phyloP scores from a whole-genome alignment of 2,888 invertebrate genomes.

The Myathropa florea region DNA sequence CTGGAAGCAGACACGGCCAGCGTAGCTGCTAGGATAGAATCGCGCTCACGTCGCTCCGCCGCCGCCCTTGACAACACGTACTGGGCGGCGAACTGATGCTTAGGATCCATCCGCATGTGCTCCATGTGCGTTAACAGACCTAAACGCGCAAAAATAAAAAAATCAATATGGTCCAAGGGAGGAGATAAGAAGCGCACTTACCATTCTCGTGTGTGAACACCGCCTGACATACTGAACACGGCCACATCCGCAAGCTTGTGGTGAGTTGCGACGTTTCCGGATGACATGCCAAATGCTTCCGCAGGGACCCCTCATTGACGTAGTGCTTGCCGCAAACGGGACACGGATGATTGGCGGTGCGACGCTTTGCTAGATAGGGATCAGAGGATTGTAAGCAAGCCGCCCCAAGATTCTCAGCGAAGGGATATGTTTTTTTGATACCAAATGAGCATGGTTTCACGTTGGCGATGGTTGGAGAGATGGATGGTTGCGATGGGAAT shows the following conservation, averaged over 20 bases:
- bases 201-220: constrained; percentile 97
- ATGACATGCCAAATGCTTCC: constrained; percentile 96
- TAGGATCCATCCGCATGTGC: constrained; percentile 97
- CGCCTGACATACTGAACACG: constrained; percentile 96
- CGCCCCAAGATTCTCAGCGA: constrained; percentile 71
- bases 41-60: constrained; percentile 93
- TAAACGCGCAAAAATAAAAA: constrained; percentile 78
- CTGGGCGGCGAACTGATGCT: constrained; percentile 97
- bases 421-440: constrained; percentile 73
- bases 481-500: constrained; percentile 14
- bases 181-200: constrained; percentile 80
- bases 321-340: constrained; percentile 97
- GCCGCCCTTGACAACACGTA: constrained; percentile 95
- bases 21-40: constrained; percentile 86
- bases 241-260: constrained; percentile 96
- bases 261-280: constrained; percentile 94
- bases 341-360: constrained; percentile 96
- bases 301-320: constrained; percentile 95
- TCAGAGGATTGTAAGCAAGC: constrained; percentile 81
- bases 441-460: constrained; percentile 66
- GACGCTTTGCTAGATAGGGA: constrained; percentile 94
- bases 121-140: constrained; percentile 97
- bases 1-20: constrained; percentile 84
- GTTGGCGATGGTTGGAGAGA: constrained; percentile 58
- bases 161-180: background rate